A percentile compares a stretch with the other conserved stretches of the same genome.
These are phyloP conservation scores for Ditula angustiorana DNA, from an alignment of 2,888 invertebrate species.

Conservation along the genomic window DNA sequence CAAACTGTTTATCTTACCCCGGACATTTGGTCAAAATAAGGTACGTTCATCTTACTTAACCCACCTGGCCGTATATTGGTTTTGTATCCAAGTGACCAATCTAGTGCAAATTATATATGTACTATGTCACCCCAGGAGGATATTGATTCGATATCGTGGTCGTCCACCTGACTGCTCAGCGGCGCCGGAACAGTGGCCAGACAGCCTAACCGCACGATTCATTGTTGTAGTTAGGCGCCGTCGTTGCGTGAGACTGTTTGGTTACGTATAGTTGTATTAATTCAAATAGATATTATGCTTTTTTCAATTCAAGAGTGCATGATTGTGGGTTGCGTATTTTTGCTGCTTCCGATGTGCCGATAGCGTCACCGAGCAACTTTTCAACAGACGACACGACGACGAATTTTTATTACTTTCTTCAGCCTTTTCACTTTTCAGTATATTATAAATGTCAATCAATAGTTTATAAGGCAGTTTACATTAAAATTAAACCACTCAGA, in stretches of 20 bases:
- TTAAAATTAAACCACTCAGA: no score
- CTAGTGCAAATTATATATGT: neutral
- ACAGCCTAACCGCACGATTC: constrained; percentile 2
- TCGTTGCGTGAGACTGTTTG: neutral
- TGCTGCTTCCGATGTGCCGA: no score
- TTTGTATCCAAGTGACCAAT: neutral
- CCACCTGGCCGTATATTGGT: neutral
- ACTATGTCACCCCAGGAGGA: constrained; percentile 1
- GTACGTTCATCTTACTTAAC: neutral
- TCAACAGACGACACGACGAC: no score
- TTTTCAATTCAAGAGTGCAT: no score
- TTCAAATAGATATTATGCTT: no score
- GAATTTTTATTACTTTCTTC: no score
- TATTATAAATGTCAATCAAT: no score
- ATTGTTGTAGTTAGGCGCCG: constrained; percentile 8
- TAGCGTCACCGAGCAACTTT: no score
- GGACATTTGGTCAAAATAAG: neutral
- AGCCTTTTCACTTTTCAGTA: no score
- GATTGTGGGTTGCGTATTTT: no score
- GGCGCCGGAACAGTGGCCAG: constrained; percentile 23
- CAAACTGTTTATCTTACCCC: neutral
- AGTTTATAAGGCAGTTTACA: no score
- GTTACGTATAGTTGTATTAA: no score
- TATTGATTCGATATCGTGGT: constrained; percentile 32
- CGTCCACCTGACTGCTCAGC: constrained; percentile 16